Base-by-base conservation (phyloP, 2,797 vertebrate species). In the Nannoperca obscura region DNA sequence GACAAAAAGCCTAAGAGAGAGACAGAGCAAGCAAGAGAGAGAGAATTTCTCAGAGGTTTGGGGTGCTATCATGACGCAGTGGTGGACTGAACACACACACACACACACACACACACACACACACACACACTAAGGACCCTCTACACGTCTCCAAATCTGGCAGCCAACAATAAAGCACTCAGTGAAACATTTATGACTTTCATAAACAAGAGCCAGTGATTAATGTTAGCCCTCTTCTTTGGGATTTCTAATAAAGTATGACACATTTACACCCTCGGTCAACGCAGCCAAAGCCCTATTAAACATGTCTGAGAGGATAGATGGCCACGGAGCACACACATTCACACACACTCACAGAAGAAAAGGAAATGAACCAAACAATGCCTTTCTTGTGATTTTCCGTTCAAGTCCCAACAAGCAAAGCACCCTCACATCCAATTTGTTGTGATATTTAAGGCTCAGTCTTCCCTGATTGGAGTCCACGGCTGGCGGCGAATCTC, bases 121-220 rank as follows among this genome's bases (percentile, higher is more conserved):
- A 63, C 50, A 62, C 40, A 78, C 60, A 81, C 72, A 70, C 58
- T 68, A 84, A 89, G 82, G 86, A 90, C 86, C 82, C 52, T 89
- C 76, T 78, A 67, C 71, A 68, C 86, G 86, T 90, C 80, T 90
- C 89, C 88, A 91, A 94, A 93, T 94, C 91, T 91, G 91, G 89
- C 91, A 84, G 83, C 76, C 49, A 74, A 94, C 91, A 93, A 95
- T 95, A 95, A 96, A 95, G 92, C 90, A 94, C 93, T 94, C 92
- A 90, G 92, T 93, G 93, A 95, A 95, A 95, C 94, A 91, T 96
- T 96, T 96, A 96, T 93, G 91, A 92, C 94, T 96, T 96, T 95
- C 94, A 95, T 96, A 96, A 96, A 95, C 94, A 96, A 95, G 89
- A 94, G 93, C 91, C 86, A 66, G 90, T 95, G 95, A 96, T 96